Percentiles rank a stretch among this genome's conserved stretches.
phyloP scores from a whole-genome alignment of 2,888 invertebrate genomes.

The Brenthis daphne region DNA sequence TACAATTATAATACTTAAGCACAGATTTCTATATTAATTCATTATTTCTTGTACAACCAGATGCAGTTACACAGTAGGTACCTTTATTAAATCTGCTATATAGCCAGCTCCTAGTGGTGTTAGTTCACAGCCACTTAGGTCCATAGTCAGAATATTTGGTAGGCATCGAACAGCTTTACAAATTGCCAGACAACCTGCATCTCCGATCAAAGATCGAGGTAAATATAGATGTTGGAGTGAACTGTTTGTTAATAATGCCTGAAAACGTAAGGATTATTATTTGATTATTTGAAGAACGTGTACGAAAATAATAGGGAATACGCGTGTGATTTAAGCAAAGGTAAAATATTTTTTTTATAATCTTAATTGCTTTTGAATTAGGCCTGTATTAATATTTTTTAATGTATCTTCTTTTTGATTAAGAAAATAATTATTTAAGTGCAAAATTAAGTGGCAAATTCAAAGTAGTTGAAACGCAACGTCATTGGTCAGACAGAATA shows the following conservation, averaged over 20 bases:
- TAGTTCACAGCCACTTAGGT: constrained; percentile 86
- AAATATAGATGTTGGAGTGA: constrained; percentile 86
- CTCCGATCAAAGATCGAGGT: constrained; percentile 86
- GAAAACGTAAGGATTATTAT: constrained; percentile 17
- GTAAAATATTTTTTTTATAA: too few relatives aligned
- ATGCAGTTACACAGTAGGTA: constrained; percentile 42
- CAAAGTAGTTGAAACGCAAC: too few relatives aligned
- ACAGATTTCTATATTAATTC: background rate
- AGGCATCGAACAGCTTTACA: constrained; percentile 86
- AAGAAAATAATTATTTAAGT: too few relatives aligned
- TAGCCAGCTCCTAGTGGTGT: constrained; percentile 83
- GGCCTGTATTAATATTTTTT: too few relatives aligned
- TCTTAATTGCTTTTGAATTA: too few relatives aligned
- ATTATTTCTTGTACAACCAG: background rate
- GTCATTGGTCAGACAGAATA: too few relatives aligned
- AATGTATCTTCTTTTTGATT: too few relatives aligned
- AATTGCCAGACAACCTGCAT: constrained; percentile 86
- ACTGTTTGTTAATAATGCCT: constrained; percentile 84
- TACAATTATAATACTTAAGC: background rate
- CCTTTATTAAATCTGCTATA: constrained; percentile 86
- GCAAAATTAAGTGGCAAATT: too few relatives aligned
- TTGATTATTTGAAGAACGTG: too few relatives aligned
- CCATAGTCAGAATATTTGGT: constrained; percentile 85
- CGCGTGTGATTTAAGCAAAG: too few relatives aligned
- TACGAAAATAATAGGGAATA: too few relatives aligned